Evolutionary conservation across 2,113 vertebrate species (phyloP), one percentile per base, ranked within the genome.

Genomic region (Marcusenius ussheri): DNA sequence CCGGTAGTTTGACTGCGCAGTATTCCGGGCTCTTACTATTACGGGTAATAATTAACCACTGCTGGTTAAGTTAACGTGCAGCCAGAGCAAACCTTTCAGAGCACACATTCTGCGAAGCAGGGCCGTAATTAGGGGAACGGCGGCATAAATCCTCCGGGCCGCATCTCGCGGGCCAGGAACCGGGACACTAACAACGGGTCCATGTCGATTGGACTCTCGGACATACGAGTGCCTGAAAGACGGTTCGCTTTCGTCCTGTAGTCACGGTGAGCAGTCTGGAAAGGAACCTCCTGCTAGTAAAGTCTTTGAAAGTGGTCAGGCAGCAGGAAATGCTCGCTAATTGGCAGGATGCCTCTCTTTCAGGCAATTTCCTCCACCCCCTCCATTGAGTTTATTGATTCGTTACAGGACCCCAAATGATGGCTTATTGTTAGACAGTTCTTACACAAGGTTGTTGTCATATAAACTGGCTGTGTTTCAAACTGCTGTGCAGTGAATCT

Each of bases 361-460:
- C 91, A 91, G 92, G 92, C 90, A 93, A 94, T 94, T 95, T 94
- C 92, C 92, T 88, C 89, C 90, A 91, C 90, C 92, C 19, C 91
- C 92, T 92, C 95, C 93, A 92, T 92, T 91, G 93, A 91, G 83
- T 92, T 92, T 92, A 94, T 94, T 94, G 94, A 94, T 95, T 93
- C 92, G 91, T 93, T 94, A 94, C 93, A 50, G 90, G 92, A 93
- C 94, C 93, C 94, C 95, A 94, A 93, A 95, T 94, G 94, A 94
- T 92, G 92, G 91, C 92, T 94, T 94, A 94, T 80, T 80, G 27
- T 35, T 58, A 35, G 17, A 53, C 35, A 53, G 74, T n/a, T 89
- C 77, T 94, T 91, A 92, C 92, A 94, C 83, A 90, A 91, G 86
- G 90, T 88, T 70, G 83, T 49, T 84, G 70, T 84, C 35, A 89